phyloP scores from a whole-genome alignment of 2,888 invertebrate species.

The Lysandra coridon region DNA sequence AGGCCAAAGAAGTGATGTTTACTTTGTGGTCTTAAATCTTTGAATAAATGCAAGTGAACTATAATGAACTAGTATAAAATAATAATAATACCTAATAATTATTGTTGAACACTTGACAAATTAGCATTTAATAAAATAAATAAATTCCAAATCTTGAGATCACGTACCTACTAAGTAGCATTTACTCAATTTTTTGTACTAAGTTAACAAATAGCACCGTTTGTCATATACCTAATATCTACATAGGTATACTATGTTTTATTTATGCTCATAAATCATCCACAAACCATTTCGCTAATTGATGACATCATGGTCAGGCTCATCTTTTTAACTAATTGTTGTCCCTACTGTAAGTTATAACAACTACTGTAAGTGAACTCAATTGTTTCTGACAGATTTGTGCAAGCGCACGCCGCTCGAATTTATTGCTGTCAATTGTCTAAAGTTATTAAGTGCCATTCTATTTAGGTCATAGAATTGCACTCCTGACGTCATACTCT shows the following conservation, averaged over 20 bases:
- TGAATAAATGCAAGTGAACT: too few species aligned
- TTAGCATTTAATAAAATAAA: background rate
- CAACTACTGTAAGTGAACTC: slow-evolving; percentile 34
- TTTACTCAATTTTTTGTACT: background rate
- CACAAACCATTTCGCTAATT: slow-evolving; percentile 23
- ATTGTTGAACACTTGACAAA: background rate
- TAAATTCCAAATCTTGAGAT: background rate
- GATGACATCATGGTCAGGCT: slow-evolving; percentile 28
- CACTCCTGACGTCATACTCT: slow-evolving; percentile 24
- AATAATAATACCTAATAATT: too few species aligned
- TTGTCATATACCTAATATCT: background rate
- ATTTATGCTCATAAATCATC: background rate
- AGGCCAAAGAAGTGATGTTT: background rate
- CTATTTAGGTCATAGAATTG: slow-evolving; percentile 30
- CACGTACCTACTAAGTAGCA: background rate
- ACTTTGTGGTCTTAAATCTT: too few species aligned
- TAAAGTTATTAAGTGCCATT: slow-evolving; percentile 28
- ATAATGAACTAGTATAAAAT: too few species aligned
- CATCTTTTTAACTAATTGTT: slow-evolving; percentile 29
- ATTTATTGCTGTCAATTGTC: slow-evolving; percentile 23
- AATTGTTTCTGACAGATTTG: slow-evolving; percentile 35
- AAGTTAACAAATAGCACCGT: background rate
- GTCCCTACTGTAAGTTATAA: slow-evolving; percentile 18
- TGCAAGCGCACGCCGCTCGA: slow-evolving; percentile 13
- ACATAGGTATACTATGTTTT: background rate